These are phyloP conservation scores for Nyctibius bracteatus DNA, from an alignment of 2,113 vertebrate species.

Conservation along the genomic window DNA sequence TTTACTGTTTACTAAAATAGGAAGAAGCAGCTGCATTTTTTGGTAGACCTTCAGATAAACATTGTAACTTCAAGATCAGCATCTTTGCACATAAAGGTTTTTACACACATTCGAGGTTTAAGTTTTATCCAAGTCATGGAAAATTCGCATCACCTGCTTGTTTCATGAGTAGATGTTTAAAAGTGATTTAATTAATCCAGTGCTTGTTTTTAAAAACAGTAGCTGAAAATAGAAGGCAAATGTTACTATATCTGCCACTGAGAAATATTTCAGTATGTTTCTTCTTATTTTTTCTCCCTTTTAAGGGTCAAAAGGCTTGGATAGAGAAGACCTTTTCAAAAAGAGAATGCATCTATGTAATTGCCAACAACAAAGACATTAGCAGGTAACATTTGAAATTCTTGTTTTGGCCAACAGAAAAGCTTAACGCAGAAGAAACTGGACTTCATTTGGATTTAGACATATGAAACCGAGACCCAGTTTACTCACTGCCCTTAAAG, in stretches of 20 bases:
- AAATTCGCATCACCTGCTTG: neutral
- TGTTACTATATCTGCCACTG: neutral
- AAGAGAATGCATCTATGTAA: slow-evolving; percentile 87
- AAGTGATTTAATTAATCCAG: neutral
- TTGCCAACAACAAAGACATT: slow-evolving; percentile 86
- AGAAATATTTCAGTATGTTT: neutral
- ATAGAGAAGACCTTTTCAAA: slow-evolving; percentile 94
- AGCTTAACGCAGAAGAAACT: neutral
- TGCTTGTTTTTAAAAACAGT: neutral
- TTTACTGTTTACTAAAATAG: neutral
- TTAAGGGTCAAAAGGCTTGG: slow-evolving; percentile 91
- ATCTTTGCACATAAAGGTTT: neutral
- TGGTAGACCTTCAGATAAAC: neutral
- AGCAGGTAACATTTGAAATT: slow-evolving; percentile 77
- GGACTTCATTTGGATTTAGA: neutral
- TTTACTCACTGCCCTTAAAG: neutral
- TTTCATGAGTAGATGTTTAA: neutral
- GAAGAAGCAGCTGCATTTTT: neutral
- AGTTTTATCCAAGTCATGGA: neutral
- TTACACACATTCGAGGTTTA: neutral
- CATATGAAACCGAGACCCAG: neutral
- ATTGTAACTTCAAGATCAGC: neutral
- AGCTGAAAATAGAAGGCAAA: neutral
- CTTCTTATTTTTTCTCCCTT: neutral
- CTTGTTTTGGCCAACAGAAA: neutral